Percentiles rank a stretch among this genome's conserved stretches.
These are phyloP conservation scores for Isaurus tuberculatus DNA, from an alignment of 92 coral and sea anemone genomes.

Conservation along the genomic window DNA sequence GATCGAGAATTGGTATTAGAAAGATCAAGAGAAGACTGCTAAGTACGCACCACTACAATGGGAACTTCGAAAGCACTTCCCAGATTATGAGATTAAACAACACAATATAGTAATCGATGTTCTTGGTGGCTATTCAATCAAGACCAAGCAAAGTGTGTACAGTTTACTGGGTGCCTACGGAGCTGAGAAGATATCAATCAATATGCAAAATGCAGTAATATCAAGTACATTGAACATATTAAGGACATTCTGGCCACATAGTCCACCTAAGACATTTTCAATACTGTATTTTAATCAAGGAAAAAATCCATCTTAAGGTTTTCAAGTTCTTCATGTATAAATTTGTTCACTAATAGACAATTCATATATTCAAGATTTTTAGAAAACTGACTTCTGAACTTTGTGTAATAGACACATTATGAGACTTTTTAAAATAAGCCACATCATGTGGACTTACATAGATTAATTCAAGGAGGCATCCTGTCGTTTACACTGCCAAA, in stretches of 20 bases:
- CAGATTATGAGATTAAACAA: background rate
- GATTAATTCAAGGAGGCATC: background rate
- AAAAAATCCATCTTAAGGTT: too few species aligned
- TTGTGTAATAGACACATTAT: background rate
- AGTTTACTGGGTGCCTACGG: slow-evolving; percentile 46
- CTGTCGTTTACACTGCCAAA: background rate
- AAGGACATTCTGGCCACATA: slow-evolving; percentile 41
- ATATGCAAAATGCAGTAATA: slow-evolving; percentile 5
- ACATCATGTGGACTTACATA: background rate
- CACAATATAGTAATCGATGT: background rate
- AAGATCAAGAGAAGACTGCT: background rate
- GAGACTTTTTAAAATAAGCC: background rate
- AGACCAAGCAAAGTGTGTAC: slow-evolving; percentile 37
- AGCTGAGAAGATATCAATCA: background rate
- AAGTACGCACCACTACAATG: too few species aligned
- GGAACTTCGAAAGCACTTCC: too few species aligned
- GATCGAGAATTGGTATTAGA: background rate
- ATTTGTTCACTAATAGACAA: background rate
- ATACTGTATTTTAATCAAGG: background rate
- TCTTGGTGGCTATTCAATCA: background rate
- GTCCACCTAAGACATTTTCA: slow-evolving; percentile 36
- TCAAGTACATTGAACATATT: slow-evolving; percentile 64
- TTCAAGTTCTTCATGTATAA: background rate
- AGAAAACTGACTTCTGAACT: background rate
- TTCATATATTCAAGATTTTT: background rate